Conservation (phyloP, 2,888 invertebrate genomes). For the Noctua pronuba region DNA sequence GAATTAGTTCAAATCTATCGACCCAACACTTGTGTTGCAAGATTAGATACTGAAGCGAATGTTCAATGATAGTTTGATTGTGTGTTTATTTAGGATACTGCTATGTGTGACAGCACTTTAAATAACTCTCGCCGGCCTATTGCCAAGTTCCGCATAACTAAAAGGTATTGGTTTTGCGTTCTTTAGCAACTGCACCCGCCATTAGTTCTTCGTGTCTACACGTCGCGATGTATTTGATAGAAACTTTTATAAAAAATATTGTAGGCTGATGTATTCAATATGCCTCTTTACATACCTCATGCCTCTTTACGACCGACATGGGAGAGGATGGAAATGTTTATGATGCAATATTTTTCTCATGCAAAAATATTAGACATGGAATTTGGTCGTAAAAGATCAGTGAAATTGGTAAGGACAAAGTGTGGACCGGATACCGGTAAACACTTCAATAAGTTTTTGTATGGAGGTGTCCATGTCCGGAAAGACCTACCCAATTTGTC, state of each 20-base stretch:
- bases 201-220: background rate
- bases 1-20: conserved; percentile 66
- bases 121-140: conserved; percentile 43
- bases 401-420: background rate
- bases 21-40: conserved; percentile 51
- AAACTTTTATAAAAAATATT: conserved; percentile 5
- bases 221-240: background rate
- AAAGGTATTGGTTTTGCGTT: conserved; percentile 49
- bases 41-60: conserved; percentile 61
- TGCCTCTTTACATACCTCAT: background rate
- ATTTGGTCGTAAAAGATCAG: background rate
- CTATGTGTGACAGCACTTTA: conserved; percentile 53
- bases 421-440: background rate
- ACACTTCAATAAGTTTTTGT: background rate
- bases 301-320: conserved; percentile 8
- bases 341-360: conserved; percentile 1
- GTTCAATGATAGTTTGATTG: conserved; percentile 46
- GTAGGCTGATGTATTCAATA: background rate
- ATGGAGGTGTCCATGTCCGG: background rate
- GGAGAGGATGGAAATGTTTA: conserved; percentile 25
- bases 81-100: conserved; percentile 53
- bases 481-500: background rate
- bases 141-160: conserved; percentile 63
- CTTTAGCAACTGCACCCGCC: conserved; percentile 13
- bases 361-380: conserved; percentile 10